Conservation (phyloP, 1,140 invertebrate genomes). For the Hyposmocoma kahamanoa region DNA sequence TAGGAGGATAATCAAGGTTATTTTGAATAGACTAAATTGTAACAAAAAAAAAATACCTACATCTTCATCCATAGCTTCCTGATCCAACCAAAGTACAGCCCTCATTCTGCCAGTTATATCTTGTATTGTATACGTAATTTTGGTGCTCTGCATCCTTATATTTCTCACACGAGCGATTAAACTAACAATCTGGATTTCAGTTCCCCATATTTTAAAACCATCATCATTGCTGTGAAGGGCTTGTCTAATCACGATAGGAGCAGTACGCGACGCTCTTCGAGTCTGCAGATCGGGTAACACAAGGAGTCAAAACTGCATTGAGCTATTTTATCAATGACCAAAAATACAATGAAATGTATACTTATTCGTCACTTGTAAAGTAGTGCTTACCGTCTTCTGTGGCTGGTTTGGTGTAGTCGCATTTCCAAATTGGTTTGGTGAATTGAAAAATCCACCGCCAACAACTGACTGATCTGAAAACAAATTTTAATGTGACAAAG, state of each 20-base stretch:
- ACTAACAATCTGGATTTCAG: constrained; percentile 70
- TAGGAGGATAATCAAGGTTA: too few relatives aligned
- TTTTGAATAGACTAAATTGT: constrained; percentile 14
- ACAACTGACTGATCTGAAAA: constrained; percentile 59
- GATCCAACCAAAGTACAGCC: constrained; percentile 74
- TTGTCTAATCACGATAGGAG: constrained; percentile 77
- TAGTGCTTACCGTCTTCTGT: constrained; percentile 56
- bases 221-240: constrained; percentile 74
- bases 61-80: constrained; percentile 69
- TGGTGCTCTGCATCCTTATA: constrained; percentile 76
- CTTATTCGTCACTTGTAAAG: neutral
- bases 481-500: neutral
- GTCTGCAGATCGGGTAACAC: constrained; percentile 34
- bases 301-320: neutral
- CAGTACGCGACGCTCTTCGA: constrained; percentile 58
- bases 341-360: neutral
- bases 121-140: constrained; percentile 77
- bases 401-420: constrained; percentile 55
- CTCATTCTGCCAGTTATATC: constrained; percentile 77
- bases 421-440: constrained; percentile 62
- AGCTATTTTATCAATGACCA: neutral
- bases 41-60: constrained; percentile 31
- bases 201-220: constrained; percentile 73
- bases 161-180: constrained; percentile 76
- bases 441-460: constrained; percentile 67